These are phyloP conservation scores for Heteromyza rotundicornis DNA, from an alignment of 2,888 invertebrate genomes.

Conservation along the genomic window DNA sequence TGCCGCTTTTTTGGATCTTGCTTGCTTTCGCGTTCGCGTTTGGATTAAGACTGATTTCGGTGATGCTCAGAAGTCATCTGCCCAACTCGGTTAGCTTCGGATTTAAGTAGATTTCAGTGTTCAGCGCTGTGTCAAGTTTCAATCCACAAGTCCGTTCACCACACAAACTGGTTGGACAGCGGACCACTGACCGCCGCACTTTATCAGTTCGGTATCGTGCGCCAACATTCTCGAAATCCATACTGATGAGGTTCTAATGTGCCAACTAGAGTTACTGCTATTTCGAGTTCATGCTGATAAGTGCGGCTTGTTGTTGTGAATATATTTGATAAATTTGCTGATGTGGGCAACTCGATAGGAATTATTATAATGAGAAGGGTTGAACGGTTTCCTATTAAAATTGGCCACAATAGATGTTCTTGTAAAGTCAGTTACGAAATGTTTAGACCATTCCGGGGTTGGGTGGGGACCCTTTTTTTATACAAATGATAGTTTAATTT, in stretches of 20 bases:
- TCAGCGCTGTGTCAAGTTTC: conserved; percentile 2
- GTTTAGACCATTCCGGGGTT: too few species aligned
- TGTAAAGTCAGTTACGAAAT: too few species aligned
- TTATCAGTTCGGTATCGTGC: conserved; percentile 7
- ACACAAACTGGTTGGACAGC: conserved; percentile 23
- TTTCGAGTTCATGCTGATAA: neutral
- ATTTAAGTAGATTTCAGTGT: neutral
- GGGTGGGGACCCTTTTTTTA: too few species aligned
- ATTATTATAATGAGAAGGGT: too few species aligned
- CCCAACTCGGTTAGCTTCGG: conserved; percentile 19
- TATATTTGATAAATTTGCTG: neutral
- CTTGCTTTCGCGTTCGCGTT: conserved; percentile 32
- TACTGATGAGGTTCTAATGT: conserved; percentile 17
- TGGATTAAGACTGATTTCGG: conserved; percentile 33
- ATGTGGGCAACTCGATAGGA: neutral
- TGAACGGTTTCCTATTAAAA: neutral
- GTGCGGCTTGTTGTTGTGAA: conserved; percentile 8
- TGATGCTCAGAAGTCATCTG: conserved; percentile 23
- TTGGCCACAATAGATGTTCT: too few species aligned
- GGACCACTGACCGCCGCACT: conserved; percentile 15
- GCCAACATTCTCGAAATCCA: conserved; percentile 3
- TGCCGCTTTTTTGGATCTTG: neutral
- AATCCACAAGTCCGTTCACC: conserved; percentile 2
- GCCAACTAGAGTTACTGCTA: neutral
- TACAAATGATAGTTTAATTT: too few species aligned